Conservation (phyloP, 1,140 invertebrate genomes). For the Archivesica marissinica region DNA sequence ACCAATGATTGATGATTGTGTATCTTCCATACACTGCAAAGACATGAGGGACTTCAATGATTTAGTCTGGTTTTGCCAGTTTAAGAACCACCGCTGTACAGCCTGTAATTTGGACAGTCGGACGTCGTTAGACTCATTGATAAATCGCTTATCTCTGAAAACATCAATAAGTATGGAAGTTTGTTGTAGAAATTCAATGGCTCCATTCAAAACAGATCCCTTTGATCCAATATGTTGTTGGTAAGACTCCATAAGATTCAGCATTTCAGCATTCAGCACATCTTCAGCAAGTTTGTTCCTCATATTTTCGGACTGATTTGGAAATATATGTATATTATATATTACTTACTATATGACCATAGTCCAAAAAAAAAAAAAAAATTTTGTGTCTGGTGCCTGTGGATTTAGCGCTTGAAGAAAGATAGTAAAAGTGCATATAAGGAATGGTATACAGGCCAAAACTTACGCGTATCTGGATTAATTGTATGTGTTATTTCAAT, state of each 20-base stretch:
- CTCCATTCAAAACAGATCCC: constrained; percentile 25
- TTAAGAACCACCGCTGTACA: constrained; percentile 53
- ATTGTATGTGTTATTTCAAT: no score
- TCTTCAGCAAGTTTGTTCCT: constrained; percentile 55
- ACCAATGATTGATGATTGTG: constrained; percentile 48
- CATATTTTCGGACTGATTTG: constrained; percentile 52
- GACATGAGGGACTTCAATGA: constrained; percentile 29
- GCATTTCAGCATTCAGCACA: constrained; percentile 35
- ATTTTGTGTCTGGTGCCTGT: no score
- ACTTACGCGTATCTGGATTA: no score
- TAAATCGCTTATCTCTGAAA: constrained; percentile 25
- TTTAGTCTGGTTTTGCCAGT: constrained; percentile 33
- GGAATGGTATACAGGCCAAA: no score
- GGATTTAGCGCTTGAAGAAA: no score
- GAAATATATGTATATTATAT: constrained; percentile 43
- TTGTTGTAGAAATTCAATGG: constrained; percentile 42
- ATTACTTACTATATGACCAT: no score
- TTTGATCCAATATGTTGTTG: constrained; percentile 51
- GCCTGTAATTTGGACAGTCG: constrained; percentile 26
- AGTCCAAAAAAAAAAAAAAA: no score
- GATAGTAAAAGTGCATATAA: no score
- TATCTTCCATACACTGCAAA: constrained; percentile 39
- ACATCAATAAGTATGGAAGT: constrained; percentile 36
- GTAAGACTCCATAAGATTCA: constrained; percentile 50
- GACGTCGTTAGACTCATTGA: constrained; percentile 37